Base-by-base conservation (phyloP, 2,113 vertebrate genomes). In the Excalfactoria chinensis region DNA sequence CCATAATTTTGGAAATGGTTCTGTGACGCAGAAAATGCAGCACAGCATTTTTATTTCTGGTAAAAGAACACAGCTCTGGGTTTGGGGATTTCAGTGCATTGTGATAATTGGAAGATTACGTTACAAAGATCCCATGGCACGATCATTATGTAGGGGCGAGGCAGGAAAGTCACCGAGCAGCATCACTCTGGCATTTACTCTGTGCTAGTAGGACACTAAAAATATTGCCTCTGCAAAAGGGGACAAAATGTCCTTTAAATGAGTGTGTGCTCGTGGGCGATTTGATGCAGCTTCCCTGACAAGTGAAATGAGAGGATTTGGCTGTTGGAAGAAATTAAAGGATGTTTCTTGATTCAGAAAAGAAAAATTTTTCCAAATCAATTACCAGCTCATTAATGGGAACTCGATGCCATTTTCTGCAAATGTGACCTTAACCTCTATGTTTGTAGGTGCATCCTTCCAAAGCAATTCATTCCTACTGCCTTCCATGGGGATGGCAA, bases 211-310 rank as follows among this genome's bases (percentile, higher is more conserved):
- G 92, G 72, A 92, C 92, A 93, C 94, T 94, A 97, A 97, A 96
- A 97, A 97, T 96, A 97, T 48, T 95, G 89, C 87, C 71, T 95
- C 79, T 93, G 89, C 48, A 93, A 95, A 91, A 91, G 86, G 94
- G 93, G 95, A 97, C 95, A 96, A 95, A 94, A 96, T 37, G 95
- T 96, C 95, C 97, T 97, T 95, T 95, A 90, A 95, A 93, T 68
- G 83, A 46, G 75, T 59, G 93, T 59, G 93, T 85, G 75, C 74
- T 94, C 5, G 94, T 94, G 95, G 94, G 93, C 89, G 94, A 93
- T 74, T 79, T 92, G 94, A 95, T 92, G 84, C 76, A 90, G 93
- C 88, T 97, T 95, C 62, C 86, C 91, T 95, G 93, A 97, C 96
- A 97, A 97, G 91, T 93, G 93, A 96, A 96, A 96, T 94, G 83